These are phyloP conservation scores for Drosophila recens DNA, from an alignment of 2,888 invertebrate genomes.

Conservation along the genomic window DNA sequence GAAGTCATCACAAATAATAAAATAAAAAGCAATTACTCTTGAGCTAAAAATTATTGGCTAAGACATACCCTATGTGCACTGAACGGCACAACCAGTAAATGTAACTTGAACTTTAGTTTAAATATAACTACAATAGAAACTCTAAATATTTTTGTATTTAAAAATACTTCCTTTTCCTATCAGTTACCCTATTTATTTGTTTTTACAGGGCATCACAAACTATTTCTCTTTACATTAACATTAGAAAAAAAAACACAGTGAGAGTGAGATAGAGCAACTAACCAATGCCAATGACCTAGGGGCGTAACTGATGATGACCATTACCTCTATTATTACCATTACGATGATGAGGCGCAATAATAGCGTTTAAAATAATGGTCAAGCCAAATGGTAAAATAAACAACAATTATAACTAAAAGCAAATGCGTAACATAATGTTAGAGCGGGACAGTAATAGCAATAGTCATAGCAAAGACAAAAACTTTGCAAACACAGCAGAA, in stretches of 20 bases:
- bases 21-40: conserved; percentile 1
- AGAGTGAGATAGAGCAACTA: conserved; percentile 14
- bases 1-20: conserved; percentile 55
- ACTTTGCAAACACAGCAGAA: conserved; percentile 24
- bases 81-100: too few species aligned
- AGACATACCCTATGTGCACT: conserved; percentile 16
- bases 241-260: conserved; percentile 12
- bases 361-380: conserved; percentile 67
- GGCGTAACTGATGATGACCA: conserved; percentile 65
- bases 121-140: background rate
- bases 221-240: conserved; percentile 6
- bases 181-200: background rate
- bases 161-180: background rate
- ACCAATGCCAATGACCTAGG: conserved; percentile 66
- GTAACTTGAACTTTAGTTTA: too few species aligned
- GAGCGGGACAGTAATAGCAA: conserved; percentile 15
- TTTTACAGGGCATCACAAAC: conserved; percentile 27
- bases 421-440: conserved; percentile 66
- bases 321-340: conserved; percentile 33
- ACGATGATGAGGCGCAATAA: conserved; percentile 57
- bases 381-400: conserved; percentile 63
- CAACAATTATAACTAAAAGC: conserved; percentile 75
- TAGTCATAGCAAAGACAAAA: conserved; percentile 10
- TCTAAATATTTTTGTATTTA: background rate
- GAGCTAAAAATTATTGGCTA: background rate